Percentiles rank a stretch among this genome's conserved stretches.
phyloP scores from a whole-genome alignment of 2,888 invertebrate species.

The Melanophora roralis region DNA sequence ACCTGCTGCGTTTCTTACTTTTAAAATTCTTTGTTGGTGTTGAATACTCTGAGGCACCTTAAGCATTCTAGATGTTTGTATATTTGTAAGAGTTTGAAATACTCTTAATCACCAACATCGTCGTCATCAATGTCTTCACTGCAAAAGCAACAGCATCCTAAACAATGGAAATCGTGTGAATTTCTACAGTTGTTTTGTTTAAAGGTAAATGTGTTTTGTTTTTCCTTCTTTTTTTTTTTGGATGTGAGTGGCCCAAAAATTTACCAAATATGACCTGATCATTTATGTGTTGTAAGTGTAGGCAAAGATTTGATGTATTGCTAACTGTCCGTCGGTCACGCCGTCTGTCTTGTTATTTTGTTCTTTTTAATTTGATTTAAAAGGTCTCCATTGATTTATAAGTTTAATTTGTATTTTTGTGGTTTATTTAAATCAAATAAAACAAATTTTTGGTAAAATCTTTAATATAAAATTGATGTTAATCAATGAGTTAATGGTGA shows the following conservation, averaged over 20 bases:
- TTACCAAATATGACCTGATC: slow-evolving; percentile 20
- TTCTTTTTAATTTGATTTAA: slow-evolving; percentile 13
- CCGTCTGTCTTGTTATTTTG: not conserved
- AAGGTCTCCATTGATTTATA: slow-evolving; percentile 52
- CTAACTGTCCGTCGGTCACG: not conserved
- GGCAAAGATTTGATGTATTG: slow-evolving; percentile 25
- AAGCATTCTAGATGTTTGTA: not conserved
- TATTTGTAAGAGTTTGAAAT: not conserved
- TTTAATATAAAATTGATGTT: slow-evolving; percentile 55
- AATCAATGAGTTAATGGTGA: slow-evolving; percentile 53
- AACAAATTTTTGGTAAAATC: slow-evolving; percentile 25
- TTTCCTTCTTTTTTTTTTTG: not conserved
- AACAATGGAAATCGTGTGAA: slow-evolving; percentile 55
- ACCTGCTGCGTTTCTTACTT: slow-evolving; percentile 42
- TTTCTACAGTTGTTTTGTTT: slow-evolving; percentile 27
- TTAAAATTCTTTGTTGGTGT: slow-evolving; percentile 12
- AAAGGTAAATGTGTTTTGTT: slow-evolving; percentile 32
- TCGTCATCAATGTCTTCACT: not conserved
- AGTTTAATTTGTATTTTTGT: slow-evolving; percentile 25
- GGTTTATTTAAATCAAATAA: slow-evolving; percentile 8
- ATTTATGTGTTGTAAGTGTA: slow-evolving; percentile 17
- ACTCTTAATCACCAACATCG: not conserved
- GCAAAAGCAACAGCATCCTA: not conserved
- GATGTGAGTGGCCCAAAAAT: not conserved
- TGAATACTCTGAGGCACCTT: slow-evolving; percentile 43